A percentile compares a stretch with the other conserved stretches of the same genome.
Evolutionary conservation across 2,797 vertebrate species (phyloP).

Genomic region (Lithobates sylvaticus): DNA sequence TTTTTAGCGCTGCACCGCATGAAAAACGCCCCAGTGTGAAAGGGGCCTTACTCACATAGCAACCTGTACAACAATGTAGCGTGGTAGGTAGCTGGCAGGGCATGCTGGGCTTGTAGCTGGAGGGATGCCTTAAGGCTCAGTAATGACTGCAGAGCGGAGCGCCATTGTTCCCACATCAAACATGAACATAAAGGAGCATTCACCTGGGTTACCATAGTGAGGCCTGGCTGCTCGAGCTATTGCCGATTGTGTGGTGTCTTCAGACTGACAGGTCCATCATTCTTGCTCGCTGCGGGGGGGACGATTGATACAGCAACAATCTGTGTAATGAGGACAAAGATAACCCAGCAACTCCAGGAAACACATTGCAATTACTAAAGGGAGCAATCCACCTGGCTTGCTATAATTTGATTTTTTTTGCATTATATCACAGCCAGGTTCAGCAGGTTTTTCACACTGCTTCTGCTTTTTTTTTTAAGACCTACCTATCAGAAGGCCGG

Average conservation of each 20-base stretch:
- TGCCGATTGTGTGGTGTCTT: slow-evolving; percentile 8
- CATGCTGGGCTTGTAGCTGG: neutral
- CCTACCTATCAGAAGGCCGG: too few species aligned
- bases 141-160: neutral
- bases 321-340: neutral
- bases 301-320: neutral
- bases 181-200: slow-evolving; percentile 15
- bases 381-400: too few species aligned
- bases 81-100: neutral
- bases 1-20: too few species aligned
- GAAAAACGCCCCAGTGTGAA: too few species aligned
- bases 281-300: neutral
- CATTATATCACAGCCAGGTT: too few species aligned
- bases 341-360: neutral
- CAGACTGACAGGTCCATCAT: slow-evolving; percentile 6
- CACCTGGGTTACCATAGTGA: slow-evolving; percentile 45
- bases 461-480: too few species aligned
- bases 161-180: neutral
- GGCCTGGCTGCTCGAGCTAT: neutral
- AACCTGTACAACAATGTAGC: neutral
- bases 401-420: too few species aligned
- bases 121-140: neutral
- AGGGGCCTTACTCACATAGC: too few species aligned
- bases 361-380: neutral
- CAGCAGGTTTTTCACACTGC: too few species aligned